Evolutionary conservation across 2,113 vertebrate species (phyloP).

Genomic region (Tichodroma muraria): DNA sequence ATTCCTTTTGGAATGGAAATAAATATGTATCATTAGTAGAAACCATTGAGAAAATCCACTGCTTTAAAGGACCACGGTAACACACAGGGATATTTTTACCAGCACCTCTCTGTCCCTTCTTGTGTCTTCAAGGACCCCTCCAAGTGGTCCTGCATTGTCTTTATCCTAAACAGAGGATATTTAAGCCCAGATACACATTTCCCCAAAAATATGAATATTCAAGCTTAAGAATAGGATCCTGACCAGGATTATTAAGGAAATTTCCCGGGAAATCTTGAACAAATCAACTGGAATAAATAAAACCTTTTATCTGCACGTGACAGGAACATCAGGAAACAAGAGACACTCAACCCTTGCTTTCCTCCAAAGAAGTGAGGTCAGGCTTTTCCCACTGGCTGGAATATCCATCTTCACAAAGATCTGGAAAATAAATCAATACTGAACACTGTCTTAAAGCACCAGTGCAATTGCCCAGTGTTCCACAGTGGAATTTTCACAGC

Average conservation of each 20-base stretch:
- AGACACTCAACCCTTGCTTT: not conserved
- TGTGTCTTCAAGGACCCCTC: not conserved
- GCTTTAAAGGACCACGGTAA: not conserved
- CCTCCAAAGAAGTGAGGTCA: not conserved
- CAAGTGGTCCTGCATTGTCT: not conserved
- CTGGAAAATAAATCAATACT: not conserved
- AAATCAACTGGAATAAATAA: not conserved
- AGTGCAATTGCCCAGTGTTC: not conserved
- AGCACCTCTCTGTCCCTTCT: not conserved
- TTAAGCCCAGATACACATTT: not conserved
- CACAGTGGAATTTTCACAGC: not conserved
- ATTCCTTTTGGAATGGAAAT: constrained; percentile 1
- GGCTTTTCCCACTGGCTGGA: not conserved
- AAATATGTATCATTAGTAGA: constrained; percentile 13
- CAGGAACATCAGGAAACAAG: not conserved
- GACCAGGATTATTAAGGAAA: not conserved
- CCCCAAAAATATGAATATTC: not conserved
- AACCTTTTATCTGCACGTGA: not conserved
- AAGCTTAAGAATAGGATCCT: not conserved
- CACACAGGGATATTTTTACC: not conserved
- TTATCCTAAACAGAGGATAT: not conserved
- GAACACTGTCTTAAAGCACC: not conserved
- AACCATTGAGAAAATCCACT: not conserved
- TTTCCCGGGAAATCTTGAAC: not conserved
- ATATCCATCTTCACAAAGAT: not conserved